These are phyloP conservation scores for Crotophaga sulcirostris DNA, from an alignment of 2,113 vertebrate species.

Conservation along the genomic window DNA sequence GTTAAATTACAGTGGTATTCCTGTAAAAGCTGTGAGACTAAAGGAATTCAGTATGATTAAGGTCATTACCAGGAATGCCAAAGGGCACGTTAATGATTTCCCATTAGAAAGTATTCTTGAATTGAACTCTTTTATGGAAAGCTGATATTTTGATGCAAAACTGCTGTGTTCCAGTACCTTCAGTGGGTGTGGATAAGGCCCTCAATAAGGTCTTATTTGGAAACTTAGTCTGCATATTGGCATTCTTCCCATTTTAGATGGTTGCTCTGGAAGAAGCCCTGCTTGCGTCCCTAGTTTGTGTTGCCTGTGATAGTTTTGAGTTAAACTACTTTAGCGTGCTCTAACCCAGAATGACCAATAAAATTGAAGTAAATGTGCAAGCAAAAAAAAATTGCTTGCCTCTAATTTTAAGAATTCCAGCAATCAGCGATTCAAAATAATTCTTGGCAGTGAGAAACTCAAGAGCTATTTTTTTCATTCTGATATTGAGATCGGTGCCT, in stretches of 20 bases:
- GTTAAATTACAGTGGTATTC: slow-evolving; percentile 8
- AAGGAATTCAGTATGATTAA: not conserved
- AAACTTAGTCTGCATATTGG: not conserved
- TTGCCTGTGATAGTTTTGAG: not conserved
- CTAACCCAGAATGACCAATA: not conserved
- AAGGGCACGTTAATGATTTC: not conserved
- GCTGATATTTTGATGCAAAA: not conserved
- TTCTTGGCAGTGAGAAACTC: slow-evolving; percentile 3
- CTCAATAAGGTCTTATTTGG: not conserved
- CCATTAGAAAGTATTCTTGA: not conserved
- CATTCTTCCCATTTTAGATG: not conserved
- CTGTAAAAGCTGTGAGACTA: not conserved
- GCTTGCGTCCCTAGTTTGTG: not conserved
- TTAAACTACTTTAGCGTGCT: not conserved
- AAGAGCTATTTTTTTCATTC: slow-evolving; percentile 5
- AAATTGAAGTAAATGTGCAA: not conserved
- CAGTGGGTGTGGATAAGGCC: not conserved
- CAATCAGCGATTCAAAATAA: slow-evolving; percentile 31
- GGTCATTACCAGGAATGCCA: not conserved
- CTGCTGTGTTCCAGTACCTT: not conserved
- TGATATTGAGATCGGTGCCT: not conserved
- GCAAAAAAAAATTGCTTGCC: not conserved
- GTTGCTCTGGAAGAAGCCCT: not conserved
- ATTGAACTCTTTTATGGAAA: not conserved
- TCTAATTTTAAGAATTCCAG: not conserved